Evolutionary conservation across 1,140 invertebrate genomes (phyloP).

Genomic region (Drosophila orena): DNA sequence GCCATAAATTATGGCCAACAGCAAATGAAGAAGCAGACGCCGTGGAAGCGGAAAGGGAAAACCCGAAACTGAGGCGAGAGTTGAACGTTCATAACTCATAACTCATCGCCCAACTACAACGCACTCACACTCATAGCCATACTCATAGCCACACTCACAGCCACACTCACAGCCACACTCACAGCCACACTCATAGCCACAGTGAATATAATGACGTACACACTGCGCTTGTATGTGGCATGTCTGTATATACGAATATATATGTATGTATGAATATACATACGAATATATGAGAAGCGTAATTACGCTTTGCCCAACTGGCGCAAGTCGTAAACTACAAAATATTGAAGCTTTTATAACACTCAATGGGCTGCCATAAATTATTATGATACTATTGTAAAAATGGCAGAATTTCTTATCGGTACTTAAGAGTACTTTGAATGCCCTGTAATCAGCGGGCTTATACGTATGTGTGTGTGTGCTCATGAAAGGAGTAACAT

Average conservation of each 20-base stretch:
- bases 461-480: no score
- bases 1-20: slow-evolving; percentile 75
- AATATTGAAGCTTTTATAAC: slow-evolving; percentile 84
- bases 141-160: no score
- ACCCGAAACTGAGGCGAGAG: slow-evolving; percentile 60
- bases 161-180: no score
- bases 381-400: slow-evolving; percentile 84
- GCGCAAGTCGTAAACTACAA: slow-evolving; percentile 83
- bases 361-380: slow-evolving; percentile 81
- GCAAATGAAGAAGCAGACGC: slow-evolving; percentile 4
- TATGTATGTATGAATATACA: no score
- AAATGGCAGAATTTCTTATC: slow-evolving; percentile 83
- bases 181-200: no score
- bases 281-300: slow-evolving; percentile 45
- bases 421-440: slow-evolving; percentile 73
- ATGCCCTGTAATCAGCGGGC: slow-evolving; percentile 29
- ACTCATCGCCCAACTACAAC: slow-evolving; percentile 73
- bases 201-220: slow-evolving; percentile 72
- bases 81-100: slow-evolving; percentile 75
- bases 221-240: neutral
- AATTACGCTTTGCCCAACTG: slow-evolving; percentile 79
- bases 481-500: neutral
- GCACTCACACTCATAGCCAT: neutral
- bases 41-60: slow-evolving; percentile 30
- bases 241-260: no score